These are phyloP conservation scores for Rafetus swinhoei DNA, from an alignment of 2,113 vertebrate genomes.

Conservation along the genomic window DNA sequence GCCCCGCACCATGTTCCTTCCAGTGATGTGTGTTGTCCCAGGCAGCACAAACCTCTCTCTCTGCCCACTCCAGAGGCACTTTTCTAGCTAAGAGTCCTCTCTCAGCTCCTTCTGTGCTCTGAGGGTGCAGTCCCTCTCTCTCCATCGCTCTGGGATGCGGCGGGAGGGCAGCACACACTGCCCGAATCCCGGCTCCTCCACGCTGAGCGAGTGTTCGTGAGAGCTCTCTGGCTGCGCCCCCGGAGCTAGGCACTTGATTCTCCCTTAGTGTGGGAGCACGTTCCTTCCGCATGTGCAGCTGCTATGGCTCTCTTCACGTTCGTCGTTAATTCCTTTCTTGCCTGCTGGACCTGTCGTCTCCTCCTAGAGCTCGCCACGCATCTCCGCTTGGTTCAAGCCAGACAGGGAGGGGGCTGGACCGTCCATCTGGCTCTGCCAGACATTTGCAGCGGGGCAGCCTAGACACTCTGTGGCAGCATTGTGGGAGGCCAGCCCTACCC, in stretches of 20 bases:
- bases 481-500: neutral
- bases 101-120: neutral
- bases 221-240: conserved; percentile 44
- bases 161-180: conserved; percentile 26
- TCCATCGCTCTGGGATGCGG: neutral
- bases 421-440: conserved; percentile 4
- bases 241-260: neutral
- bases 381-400: conserved; percentile 16
- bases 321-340: conserved; percentile 67
- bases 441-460: neutral
- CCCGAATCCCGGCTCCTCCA: conserved; percentile 28
- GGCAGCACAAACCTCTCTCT: neutral
- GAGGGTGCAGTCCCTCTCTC: neutral
- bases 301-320: conserved; percentile 51
- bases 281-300: conserved; percentile 43
- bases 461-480: neutral
- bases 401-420: conserved; percentile 6
- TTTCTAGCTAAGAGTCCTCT: neutral
- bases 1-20: neutral
- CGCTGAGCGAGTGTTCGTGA: conserved; percentile 56
- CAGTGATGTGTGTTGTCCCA: too few relatives aligned
- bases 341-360: conserved; percentile 13
- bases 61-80: neutral
- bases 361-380: conserved; percentile 31
- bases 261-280: neutral